These are phyloP conservation scores for Helicoverpa armigera DNA, from an alignment of 1,140 invertebrate genomes.

Conservation along the genomic window DNA sequence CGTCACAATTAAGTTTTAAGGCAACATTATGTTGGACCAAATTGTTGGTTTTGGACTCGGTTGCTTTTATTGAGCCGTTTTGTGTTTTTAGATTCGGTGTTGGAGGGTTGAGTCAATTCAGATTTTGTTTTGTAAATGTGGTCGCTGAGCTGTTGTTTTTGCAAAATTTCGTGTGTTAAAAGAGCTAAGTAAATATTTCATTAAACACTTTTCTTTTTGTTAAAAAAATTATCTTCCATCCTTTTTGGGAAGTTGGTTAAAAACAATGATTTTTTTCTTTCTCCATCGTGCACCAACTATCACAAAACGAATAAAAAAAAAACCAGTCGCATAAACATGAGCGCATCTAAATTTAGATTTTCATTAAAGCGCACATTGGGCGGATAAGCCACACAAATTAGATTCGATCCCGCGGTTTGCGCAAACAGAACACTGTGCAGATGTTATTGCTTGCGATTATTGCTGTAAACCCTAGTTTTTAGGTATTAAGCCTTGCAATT, in stretches of 20 bases:
- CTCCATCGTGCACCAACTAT: background rate
- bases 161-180: too few species aligned
- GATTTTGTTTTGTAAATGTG: too few species aligned
- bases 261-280: background rate
- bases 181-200: too few species aligned
- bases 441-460: conserved; percentile 31
- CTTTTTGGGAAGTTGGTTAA: too few species aligned
- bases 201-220: background rate
- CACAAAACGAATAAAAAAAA: background rate
- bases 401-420: conserved; percentile 36
- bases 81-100: background rate
- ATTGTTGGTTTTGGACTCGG: background rate
- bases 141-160: too few species aligned
- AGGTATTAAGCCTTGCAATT: background rate
- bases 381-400: conserved; percentile 40
- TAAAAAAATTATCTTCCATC: too few species aligned
- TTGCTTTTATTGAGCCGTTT: background rate
- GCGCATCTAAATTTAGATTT: conserved; percentile 41
- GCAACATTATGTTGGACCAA: background rate
- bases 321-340: background rate
- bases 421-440: conserved; percentile 29
- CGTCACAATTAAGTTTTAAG: conserved; percentile 29
- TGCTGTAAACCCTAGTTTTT: conserved; percentile 1
- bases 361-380: conserved; percentile 42
- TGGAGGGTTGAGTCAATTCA: too few species aligned